Base-by-base conservation (phyloP, 2,797 vertebrate species). In the Gymnodraco acuticeps region DNA sequence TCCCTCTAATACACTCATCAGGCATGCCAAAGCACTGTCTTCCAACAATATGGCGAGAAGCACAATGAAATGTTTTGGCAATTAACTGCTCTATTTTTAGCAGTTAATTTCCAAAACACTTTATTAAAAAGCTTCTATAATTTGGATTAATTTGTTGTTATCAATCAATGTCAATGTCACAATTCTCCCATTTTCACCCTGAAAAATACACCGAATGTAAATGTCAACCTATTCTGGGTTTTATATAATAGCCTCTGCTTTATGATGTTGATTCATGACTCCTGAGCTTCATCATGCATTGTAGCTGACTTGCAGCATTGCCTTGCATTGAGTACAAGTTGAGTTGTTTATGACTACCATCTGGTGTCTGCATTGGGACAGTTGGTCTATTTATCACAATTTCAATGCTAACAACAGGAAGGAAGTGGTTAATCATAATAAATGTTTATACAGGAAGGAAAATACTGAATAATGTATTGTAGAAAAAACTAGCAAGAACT, bases 301-400 rank as follows among this genome's bases (percentile, higher is more conserved):
- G 73, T 50, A 38, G 81, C 71, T 70, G 77, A 83, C 67, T 72
- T 64, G 77, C 75, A 73, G 68, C 61, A 47, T 67, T 50, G 38
- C 65, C 69, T 70, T 58, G 31, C 79, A 70, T 51, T 61, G 60
- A 69, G 56, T 67, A 38, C 53, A 41, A 19, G 53, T 52, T 66
- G 70, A 81, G 66, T 60, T 80, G 77, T 88, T 77, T 80, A 83
- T 56, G 65, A 77, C 64, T 7, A 68, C 64, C 79, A 78, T 71
- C 69, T 84, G 70, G 41, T 78, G 64, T 19, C 74, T 82, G 60
- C 77, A 70, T 38, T 13, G 53, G 41, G 66, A 48, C 60, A 53
- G 63, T 50, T 50, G 52, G 42, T 50, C 43, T 27, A 74, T 84
- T 75, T 65, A 68, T 90, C 68, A 77, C 61, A 63, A 43, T 75